phyloP scores from a whole-genome alignment of 2,113 vertebrate genomes.

The Heteronetta atricapilla region DNA sequence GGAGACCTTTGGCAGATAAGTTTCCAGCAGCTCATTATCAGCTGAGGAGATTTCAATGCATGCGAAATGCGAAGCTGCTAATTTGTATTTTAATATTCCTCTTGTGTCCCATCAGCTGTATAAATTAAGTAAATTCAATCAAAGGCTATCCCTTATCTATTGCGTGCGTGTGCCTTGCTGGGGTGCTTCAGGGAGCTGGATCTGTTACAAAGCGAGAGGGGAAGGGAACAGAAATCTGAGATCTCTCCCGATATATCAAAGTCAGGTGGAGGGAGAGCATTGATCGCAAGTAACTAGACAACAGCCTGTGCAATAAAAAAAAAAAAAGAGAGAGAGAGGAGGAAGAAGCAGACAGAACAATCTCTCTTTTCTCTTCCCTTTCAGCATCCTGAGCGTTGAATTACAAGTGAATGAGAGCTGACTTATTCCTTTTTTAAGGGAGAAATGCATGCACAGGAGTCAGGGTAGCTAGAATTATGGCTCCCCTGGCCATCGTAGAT shows the following conservation, averaged over 20 bases:
- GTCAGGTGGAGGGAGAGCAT: conserved; percentile 34
- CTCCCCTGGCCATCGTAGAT: conserved; percentile 48
- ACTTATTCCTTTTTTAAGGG: conserved; percentile 44
- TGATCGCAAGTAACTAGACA: conserved; percentile 33
- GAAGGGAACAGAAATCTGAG: conserved; percentile 35
- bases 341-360: conserved; percentile 11
- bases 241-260: conserved; percentile 39
- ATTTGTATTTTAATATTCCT: conserved; percentile 73
- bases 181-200: neutral
- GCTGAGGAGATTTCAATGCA: conserved; percentile 43
- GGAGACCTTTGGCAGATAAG: conserved; percentile 27
- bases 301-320: conserved; percentile 7
- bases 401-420: conserved; percentile 63
- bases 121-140: conserved; percentile 72
- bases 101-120: conserved; percentile 27
- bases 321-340: neutral
- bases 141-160: conserved; percentile 62
- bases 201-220: neutral
- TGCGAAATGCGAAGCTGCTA: conserved; percentile 59
- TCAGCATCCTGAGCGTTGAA: conserved; percentile 49
- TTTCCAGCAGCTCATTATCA: conserved; percentile 58
- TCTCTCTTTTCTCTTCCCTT: conserved; percentile 27
- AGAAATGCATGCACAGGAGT: conserved; percentile 23
- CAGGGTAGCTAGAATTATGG: conserved; percentile 32
- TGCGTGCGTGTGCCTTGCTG: neutral